A percentile compares a stretch with the other conserved stretches of the same genome.
Conservation (phyloP, 1,140 invertebrate species). For the Marisa cornuarietis region DNA sequence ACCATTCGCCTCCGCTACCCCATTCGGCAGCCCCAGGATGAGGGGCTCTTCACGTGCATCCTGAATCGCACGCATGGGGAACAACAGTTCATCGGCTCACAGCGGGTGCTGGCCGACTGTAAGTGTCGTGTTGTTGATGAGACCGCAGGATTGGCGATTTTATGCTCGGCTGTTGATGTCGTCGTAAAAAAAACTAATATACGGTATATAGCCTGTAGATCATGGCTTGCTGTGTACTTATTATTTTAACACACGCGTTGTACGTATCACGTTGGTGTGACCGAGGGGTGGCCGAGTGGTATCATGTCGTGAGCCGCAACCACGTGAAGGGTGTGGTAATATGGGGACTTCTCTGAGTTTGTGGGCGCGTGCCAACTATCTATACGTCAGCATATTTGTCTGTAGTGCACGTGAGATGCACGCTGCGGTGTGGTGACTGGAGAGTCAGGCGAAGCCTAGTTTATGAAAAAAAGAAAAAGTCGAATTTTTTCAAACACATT, state of each 20-base stretch:
- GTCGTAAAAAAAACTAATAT: too few species aligned
- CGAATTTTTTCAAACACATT: too few species aligned
- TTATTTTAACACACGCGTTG: too few species aligned
- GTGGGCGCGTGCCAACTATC: background rate
- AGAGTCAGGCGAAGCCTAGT: too few species aligned
- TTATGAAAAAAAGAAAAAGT: too few species aligned
- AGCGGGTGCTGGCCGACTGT: constrained; percentile 39
- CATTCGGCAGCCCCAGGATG: constrained; percentile 26
- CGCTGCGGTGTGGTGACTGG: too few species aligned
- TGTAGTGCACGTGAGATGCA: too few species aligned
- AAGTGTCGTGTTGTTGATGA: constrained; percentile 23
- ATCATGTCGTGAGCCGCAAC: background rate
- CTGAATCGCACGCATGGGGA: constrained; percentile 19
- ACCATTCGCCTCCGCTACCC: constrained; percentile 31
- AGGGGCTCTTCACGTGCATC: constrained; percentile 35
- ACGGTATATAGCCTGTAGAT: too few species aligned
- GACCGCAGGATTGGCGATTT: background rate
- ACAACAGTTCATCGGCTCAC: constrained; percentile 29
- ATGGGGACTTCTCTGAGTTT: background rate
- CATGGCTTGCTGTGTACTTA: too few species aligned
- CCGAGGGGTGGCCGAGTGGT: background rate
- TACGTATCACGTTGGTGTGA: too few species aligned
- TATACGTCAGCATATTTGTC: too few species aligned
- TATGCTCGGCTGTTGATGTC: too few species aligned
- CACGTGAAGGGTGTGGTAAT: background rate